These are phyloP conservation scores for Aphidius colemani DNA, from an alignment of 2,888 invertebrate species.

Conservation along the genomic window DNA sequence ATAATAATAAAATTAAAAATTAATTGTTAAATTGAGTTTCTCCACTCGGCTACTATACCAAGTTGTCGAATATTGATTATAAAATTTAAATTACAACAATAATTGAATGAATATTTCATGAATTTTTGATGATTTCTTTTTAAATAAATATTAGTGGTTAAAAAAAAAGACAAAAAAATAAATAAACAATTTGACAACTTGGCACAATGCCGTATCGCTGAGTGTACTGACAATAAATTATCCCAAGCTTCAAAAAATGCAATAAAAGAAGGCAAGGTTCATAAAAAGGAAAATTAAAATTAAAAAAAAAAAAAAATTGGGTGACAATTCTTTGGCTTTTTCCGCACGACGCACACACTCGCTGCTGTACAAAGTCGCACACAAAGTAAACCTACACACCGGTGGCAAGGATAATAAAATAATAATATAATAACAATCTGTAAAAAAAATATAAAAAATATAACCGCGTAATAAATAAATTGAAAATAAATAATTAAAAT, in stretches of 20 bases:
- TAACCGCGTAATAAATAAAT: slow-evolving; percentile 2
- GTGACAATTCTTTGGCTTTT: slow-evolving; percentile 17
- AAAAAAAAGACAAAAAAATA: neutral
- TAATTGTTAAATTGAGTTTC: too few species aligned
- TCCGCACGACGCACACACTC: slow-evolving; percentile 19
- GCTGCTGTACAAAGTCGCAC: slow-evolving; percentile 23
- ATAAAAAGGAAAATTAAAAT: slow-evolving; percentile 1
- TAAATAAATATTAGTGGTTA: too few species aligned
- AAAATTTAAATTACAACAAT: neutral
- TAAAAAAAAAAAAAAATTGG: slow-evolving; percentile 4
- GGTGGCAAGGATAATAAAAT: slow-evolving; percentile 9
- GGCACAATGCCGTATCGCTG: slow-evolving; percentile 17
- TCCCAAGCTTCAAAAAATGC: slow-evolving; percentile 2
- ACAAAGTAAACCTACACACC: slow-evolving; percentile 10
- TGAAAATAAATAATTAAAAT: neutral
- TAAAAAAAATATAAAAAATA: slow-evolving; percentile 1
- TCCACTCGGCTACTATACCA: too few species aligned
- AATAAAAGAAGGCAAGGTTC: slow-evolving; percentile 3
- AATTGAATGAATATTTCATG: too few species aligned
- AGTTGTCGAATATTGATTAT: too few species aligned
- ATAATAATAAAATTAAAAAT: too few species aligned
- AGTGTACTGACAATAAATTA: slow-evolving; percentile 15
- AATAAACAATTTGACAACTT: slow-evolving; percentile 24
- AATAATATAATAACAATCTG: slow-evolving; percentile 1
- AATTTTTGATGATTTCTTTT: too few species aligned